These are phyloP conservation scores for Syngnathus scovelli DNA, from an alignment of 2,113 vertebrate species.

Conservation along the genomic window DNA sequence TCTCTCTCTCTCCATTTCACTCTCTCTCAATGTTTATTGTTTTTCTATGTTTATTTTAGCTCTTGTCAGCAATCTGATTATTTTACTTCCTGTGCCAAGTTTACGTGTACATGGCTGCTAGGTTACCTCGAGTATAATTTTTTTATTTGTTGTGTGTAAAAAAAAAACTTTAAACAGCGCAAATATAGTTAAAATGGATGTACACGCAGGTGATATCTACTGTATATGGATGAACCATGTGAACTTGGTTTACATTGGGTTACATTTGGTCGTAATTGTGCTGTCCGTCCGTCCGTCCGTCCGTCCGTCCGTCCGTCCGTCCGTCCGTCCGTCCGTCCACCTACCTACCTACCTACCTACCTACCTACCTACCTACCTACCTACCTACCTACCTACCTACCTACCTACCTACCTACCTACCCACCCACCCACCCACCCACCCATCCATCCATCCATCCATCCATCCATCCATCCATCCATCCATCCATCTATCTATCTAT, in stretches of 20 bases:
- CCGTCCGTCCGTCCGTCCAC: too few relatives aligned
- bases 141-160: background rate
- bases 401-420: too few relatives aligned
- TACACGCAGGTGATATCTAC: background rate
- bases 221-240: background rate
- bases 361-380: too few relatives aligned
- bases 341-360: too few relatives aligned
- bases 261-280: background rate
- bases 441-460: too few relatives aligned
- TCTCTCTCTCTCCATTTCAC: too few relatives aligned
- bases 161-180: background rate
- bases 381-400: too few relatives aligned
- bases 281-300: too few relatives aligned
- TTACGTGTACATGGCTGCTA: background rate
- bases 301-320: too few relatives aligned
- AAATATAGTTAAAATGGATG: background rate
- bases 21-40: conserved; percentile 61
- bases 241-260: background rate
- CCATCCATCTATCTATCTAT: too few relatives aligned
- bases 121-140: background rate
- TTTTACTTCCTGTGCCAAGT: conserved; percentile 39
- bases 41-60: conserved; percentile 54
- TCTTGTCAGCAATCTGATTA: conserved; percentile 36
- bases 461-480: too few relatives aligned
- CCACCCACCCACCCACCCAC: too few relatives aligned